Evolutionary conservation across 2,797 vertebrate species (phyloP), one percentile per base, ranked within the genome.

Genomic region (Pagetopsis macropterus): DNA sequence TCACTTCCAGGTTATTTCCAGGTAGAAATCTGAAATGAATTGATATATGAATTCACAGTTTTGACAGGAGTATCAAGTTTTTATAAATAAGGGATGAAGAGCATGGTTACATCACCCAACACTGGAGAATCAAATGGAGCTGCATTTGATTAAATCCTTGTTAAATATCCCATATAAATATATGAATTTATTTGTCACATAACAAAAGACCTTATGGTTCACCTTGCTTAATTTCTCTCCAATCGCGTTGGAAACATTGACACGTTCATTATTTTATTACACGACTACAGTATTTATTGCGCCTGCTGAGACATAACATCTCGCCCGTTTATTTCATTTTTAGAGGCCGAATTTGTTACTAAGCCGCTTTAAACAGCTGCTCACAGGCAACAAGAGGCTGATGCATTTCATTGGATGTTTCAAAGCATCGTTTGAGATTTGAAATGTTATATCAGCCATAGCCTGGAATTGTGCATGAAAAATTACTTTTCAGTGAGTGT

Each of bases 191-290:
- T 51, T 52, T 52, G 70, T 72, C 58, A 56, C 21, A 41, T 76
- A 82, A 87, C 71, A 85, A 78, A 86, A 79, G 60, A n/a, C 46
- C 54, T 70, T 54, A 63, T 31, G 55, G 55, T 49, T 79, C 78
- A 76, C 52, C 50, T 59, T 11, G 4, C 54, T 67, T 33, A 16
- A 4, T 57, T 65, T 41, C 52, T 82, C 72, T 75, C 59, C n/a
- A 72, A 73, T 57, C 55, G 3, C 55, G 62, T 64, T 89, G 86
- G 88, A 90, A 91, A 90, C 86, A 87, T 8, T 89, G 81, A 88
- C 87, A 88, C 72, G 59, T 58, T 80, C 75, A 79, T 79, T 40
- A 73, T 89, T 92, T 88, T 88, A 91, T 75, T 69, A 52, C 57
- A 91, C 23, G 23, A 23, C 75, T 69, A 52, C 57, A 1, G 49